phyloP scores from a whole-genome alignment of 30 jellyfish, hydroid and myxozoan genomes.

The Chironex yamaguchii region DNA sequence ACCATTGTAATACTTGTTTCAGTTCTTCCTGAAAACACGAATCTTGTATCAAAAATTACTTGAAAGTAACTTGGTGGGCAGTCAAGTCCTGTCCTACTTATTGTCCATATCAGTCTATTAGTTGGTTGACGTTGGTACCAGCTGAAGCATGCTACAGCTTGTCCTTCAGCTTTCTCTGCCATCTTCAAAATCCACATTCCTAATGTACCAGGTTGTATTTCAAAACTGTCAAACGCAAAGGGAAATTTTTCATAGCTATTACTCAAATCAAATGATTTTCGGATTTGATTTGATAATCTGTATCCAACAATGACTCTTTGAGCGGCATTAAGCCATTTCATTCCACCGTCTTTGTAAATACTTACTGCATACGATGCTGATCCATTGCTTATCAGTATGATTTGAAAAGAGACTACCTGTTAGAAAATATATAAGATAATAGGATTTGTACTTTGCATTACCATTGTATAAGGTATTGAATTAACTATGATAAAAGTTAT shows the following conservation, averaged over 20 bases:
- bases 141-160: conserved; percentile 48
- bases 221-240: conserved; percentile 40
- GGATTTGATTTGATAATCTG: not conserved
- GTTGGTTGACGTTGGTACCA: conserved; percentile 49
- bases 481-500: no score
- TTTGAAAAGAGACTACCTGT: conserved; percentile 54
- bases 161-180: conserved; percentile 19
- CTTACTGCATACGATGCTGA: conserved; percentile 13
- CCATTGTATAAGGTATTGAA: no score
- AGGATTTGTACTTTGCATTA: no score
- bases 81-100: not conserved
- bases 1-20: not conserved
- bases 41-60: conserved; percentile 6
- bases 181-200: conserved; percentile 73
- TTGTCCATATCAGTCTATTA: not conserved
- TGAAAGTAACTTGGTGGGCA: conserved; percentile 29
- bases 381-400: conserved; percentile 50
- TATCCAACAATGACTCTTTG: conserved; percentile 8
- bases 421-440: no score
- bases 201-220: conserved; percentile 32
- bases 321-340: conserved; percentile 38
- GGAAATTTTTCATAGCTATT: not conserved
- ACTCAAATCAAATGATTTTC: not conserved
- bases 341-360: conserved; percentile 53
- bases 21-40: not conserved